Evolutionary conservation across 2,797 vertebrate species (phyloP).

Genomic region (Dromococcyx pavoninus): DNA sequence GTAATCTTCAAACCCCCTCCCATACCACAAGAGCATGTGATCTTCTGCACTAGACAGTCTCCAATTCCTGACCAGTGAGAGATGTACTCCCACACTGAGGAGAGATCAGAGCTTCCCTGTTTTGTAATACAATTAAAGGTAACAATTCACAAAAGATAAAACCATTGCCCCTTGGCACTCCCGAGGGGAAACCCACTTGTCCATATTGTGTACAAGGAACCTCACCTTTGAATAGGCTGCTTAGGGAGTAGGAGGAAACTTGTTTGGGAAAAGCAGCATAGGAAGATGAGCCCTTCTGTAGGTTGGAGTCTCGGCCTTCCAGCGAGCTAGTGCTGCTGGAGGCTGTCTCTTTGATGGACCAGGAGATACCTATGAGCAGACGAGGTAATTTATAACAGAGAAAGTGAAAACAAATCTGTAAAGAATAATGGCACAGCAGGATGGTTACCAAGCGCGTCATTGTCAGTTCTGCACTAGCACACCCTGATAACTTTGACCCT

Average conservation of each 20-base stretch:
- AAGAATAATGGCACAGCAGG: background rate
- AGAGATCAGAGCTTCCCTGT: background rate
- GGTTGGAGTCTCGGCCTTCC: conserved; percentile 76
- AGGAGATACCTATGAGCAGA: conserved; percentile 86
- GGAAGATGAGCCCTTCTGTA: conserved; percentile 79
- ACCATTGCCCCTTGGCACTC: background rate
- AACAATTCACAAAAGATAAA: background rate
- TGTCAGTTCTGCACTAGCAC: background rate
- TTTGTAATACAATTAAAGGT: background rate
- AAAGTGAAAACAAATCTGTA: background rate
- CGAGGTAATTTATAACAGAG: background rate
- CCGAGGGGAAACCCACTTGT: background rate
- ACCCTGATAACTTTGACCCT: background rate
- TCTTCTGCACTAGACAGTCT: background rate
- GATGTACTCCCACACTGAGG: background rate
- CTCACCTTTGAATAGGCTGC: conserved; percentile 92
- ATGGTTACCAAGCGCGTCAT: background rate
- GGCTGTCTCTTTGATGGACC: conserved; percentile 92
- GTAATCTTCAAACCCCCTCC: background rate
- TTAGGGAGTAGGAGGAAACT: conserved; percentile 87
- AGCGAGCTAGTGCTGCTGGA: conserved; percentile 75
- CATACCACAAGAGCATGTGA: accelerated
- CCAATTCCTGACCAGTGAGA: background rate
- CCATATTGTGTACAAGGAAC: background rate
- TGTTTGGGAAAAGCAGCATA: conserved; percentile 80